Conservation (phyloP, 2,113 vertebrate species). For the Daubentonia madagascariensis region DNA sequence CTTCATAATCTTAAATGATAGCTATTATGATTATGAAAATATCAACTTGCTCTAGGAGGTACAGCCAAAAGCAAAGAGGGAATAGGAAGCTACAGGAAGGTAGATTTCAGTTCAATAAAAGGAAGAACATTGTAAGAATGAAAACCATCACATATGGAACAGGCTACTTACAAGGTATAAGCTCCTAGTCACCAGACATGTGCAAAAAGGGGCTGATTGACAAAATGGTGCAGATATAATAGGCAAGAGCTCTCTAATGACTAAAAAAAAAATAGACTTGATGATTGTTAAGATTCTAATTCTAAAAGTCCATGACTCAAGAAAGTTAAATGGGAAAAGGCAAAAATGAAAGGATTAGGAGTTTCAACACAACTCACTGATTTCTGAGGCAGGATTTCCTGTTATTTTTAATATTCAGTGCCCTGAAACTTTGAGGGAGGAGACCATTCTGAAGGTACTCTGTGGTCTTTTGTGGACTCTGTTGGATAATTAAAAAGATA, state of each 20-base stretch:
- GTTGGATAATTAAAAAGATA: background rate
- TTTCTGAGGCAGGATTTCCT: background rate
- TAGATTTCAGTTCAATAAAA: background rate
- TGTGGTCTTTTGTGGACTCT: background rate
- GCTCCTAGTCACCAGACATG: background rate
- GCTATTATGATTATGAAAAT: background rate
- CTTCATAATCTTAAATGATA: conserved; percentile 17
- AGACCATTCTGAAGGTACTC: background rate
- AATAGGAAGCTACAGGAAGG: background rate
- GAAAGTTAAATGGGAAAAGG: background rate
- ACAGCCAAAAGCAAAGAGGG: background rate
- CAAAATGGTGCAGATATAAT: background rate
- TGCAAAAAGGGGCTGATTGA: background rate
- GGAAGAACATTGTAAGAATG: background rate
- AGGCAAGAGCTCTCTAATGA: background rate
- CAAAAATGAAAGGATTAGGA: background rate
- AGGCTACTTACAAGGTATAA: background rate
- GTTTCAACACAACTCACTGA: background rate
- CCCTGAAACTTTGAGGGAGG: background rate
- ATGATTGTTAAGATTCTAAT: background rate
- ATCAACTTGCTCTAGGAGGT: background rate
- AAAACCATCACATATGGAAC: background rate
- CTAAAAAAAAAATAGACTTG: background rate
- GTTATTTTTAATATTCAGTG: conserved; percentile 19
- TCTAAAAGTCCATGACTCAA: background rate